Base-by-base conservation (phyloP, 2,888 invertebrate genomes). In the Scelioninae gen. 1 region DNA sequence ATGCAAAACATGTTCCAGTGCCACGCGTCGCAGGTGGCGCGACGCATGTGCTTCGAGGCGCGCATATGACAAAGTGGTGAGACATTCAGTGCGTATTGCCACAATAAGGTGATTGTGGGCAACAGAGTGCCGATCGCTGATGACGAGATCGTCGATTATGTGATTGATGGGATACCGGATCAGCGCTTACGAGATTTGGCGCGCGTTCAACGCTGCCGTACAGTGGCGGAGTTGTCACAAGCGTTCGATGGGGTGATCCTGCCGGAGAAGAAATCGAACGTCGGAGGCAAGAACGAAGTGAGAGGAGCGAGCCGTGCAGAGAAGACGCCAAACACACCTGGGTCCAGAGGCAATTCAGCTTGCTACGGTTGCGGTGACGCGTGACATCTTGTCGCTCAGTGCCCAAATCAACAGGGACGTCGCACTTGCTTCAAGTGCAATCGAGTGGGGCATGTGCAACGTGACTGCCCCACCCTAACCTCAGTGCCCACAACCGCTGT, bases 401-500 rank as follows among this genome's bases (percentile, higher is more conserved):
- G 23, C 23, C 23, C 23, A 8, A n/a, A n/a, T 1, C 8, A 8
- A 4, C 6, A 32, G 13, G n/a, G 13, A 53, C 3, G 7, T 7
- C 13, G 8, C 16, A 8, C 6, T n/a, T 31, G 13, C 16, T 5
- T 7, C 5, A n/a, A 23, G n/a, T n/a, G 7, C 6, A 6, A 3
- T 1, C n/a, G 9, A 43, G 51, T 10, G 74, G 72, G 11, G 62
- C 13, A 75, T 69, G 16, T 65, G 81, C 45, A 29, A 34, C 0
- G 40, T n/a, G 13, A 43, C 29, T 3, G 75, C 69, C 5, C 81
- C 69, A 13, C 5, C 47, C 5, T 45, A 63, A 0, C n/a, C 31
- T 0, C 53, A 51, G 10, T 69, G 75, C 10, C 5, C 38, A 0
- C 43, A 68, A 47, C 76, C 69, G 81, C 13, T 84, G 84, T 43